A percentile compares a stretch with the other conserved stretches of the same genome.
Evolutionary conservation across 2,888 invertebrate species (phyloP).

Genomic region (Trilocha varians): DNA sequence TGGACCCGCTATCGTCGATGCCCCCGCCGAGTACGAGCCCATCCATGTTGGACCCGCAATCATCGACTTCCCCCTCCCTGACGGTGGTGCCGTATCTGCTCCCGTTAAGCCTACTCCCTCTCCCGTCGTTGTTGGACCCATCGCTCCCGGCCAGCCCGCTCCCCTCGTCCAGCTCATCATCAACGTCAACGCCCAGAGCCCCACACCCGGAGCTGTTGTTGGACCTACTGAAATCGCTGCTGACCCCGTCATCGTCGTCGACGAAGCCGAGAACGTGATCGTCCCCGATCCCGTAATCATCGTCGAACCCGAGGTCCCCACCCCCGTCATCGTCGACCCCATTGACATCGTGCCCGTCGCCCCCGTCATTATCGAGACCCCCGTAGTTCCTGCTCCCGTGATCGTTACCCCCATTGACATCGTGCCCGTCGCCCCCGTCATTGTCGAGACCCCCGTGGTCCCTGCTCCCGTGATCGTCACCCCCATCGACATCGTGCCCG

Average conservation of each 20-base stretch:
- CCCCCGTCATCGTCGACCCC: neutral
- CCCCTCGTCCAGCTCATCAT: conserved; percentile 7
- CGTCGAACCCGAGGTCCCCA: conserved; percentile 5
- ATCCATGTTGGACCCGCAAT: too few relatives aligned
- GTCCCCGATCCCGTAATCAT: conserved; percentile 7
- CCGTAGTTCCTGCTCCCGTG: conserved; percentile 1
- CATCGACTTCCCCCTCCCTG: too few relatives aligned
- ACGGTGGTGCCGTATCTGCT: too few relatives aligned
- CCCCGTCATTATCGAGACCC: neutral
- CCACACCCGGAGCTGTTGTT: neutral
- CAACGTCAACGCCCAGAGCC: conserved; percentile 2
- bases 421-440: conserved; percentile 4
- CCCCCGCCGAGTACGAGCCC: conserved; percentile 4
- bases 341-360: too few relatives aligned
- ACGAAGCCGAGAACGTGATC: conserved; percentile 1
- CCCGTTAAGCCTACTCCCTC: too few relatives aligned
- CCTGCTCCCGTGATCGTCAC: too few relatives aligned
- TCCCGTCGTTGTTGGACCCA: conserved; percentile 4
- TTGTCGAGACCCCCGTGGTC: conserved; percentile 7
- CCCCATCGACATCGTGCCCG: too few relatives aligned
- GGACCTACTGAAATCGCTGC: neutral
- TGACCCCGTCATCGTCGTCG: conserved; percentile 7
- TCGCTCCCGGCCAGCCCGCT: conserved; percentile 4
- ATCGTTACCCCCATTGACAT: neutral
- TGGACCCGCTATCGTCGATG: conserved; percentile 11